Conservation (phyloP, 2,113 vertebrate species). For the Poeciliopsis turrubarensis region DNA sequence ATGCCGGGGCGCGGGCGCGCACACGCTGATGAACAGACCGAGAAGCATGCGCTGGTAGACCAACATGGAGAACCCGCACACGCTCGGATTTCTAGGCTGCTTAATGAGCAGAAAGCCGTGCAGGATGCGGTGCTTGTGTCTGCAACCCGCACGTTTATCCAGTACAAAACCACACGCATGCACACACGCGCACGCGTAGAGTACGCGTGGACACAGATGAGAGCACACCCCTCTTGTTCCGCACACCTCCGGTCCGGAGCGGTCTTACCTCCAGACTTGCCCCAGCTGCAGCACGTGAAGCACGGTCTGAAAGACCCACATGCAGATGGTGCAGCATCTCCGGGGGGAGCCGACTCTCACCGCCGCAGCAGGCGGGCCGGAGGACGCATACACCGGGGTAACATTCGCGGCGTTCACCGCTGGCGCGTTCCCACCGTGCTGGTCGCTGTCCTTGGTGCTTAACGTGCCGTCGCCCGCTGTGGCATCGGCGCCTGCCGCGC, state of each 20-base stretch:
- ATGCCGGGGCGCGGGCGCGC: not conserved
- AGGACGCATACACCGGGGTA: conserved; percentile 48
- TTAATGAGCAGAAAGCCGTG: conserved; percentile 1
- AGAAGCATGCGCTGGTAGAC: not conserved
- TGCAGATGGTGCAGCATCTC: conserved; percentile 88
- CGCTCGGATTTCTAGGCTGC: not conserved
- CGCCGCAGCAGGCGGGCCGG: conserved; percentile 55
- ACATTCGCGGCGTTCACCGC: conserved; percentile 53
- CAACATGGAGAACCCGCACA: not conserved
- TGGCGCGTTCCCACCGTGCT: conserved; percentile 62
- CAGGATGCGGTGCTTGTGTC: conserved; percentile 14
- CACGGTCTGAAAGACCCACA: conserved; percentile 89
- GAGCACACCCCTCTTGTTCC: conserved; percentile 21
- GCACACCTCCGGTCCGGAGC: conserved; percentile 16
- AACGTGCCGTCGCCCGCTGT: conserved; percentile 58
- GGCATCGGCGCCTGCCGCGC: conserved; percentile 45
- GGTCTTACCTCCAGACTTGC: conserved; percentile 91
- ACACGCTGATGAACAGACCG: not conserved
- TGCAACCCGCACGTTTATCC: conserved; percentile 19
- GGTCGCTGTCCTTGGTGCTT: conserved; percentile 81
- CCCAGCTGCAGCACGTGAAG: conserved; percentile 94
- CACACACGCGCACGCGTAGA: conserved; percentile 1
- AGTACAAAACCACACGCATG: conserved; percentile 1
- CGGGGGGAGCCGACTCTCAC: conserved; percentile 50
- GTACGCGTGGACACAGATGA: not conserved